Base-by-base conservation (phyloP, 2,888 invertebrate species). In the Pyrochroa serraticornis region DNA sequence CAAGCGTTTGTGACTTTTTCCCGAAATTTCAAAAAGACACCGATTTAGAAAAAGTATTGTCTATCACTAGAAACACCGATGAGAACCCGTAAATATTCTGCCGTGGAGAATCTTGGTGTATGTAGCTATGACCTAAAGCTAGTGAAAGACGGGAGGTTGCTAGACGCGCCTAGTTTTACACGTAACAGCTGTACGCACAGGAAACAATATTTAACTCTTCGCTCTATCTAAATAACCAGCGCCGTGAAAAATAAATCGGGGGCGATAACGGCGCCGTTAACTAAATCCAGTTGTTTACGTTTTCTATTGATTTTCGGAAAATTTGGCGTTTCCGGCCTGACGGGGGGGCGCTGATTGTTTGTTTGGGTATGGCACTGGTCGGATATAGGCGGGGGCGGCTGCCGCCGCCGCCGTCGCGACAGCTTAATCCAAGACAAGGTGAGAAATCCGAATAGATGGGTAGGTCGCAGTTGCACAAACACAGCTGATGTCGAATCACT, bases 401-500 rank as follows among this genome's bases (percentile, higher is more conserved):
- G 58, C 58, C 47, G 47, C 36, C 46, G 58, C 58, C 47, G 47
- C 36, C 46, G 46, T 41, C 42, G 48, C 36, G 50, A 44, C 39
- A 45, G 46, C 51, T 37, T 51, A 57, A 57, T 46, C 49, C 51
- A 52, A 51, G 38, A 42, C 42, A 58, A 33, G 43, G 42, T 34
- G 13, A 38, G 39, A 58, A 58, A 58, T 58, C 58, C 58, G 53
- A 58, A 52, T 35, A 41, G 51, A 43, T 38, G 52, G 60, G 41
- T 48, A 46, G 60, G 53, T 57, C 47, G 56, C 45, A 58, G 58
- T 57, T 52, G 71, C 71, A 75, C 72, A 72, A 70, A 71, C 72
- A 75, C 73, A 74, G 75, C 73, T 73, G 73, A 74, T 74, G 72
- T 73, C 73, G 73, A 71, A 73, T 73, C 73, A 76, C 75, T 75